Conservation (phyloP, 2,113 vertebrate genomes). For the Prionailurus bengalensis region DNA sequence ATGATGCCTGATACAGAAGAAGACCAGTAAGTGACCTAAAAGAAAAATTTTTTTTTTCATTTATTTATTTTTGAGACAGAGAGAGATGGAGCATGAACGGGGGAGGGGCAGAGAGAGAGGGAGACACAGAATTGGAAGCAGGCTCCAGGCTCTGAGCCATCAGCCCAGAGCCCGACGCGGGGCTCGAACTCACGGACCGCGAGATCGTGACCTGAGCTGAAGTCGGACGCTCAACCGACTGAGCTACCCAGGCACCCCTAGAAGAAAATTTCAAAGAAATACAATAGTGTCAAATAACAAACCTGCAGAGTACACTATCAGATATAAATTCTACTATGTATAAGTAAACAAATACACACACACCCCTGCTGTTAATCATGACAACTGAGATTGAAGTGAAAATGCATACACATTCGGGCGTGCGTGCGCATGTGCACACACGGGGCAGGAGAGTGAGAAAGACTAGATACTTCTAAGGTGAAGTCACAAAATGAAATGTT, state of each 20-base stretch:
- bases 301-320: constrained; percentile 18
- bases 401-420: background rate
- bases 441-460: background rate
- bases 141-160: too few species aligned
- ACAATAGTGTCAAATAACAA: background rate
- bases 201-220: too few species aligned
- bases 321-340: background rate
- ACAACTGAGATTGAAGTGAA: background rate
- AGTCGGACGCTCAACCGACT: too few species aligned
- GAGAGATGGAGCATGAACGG: too few species aligned
- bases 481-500: background rate
- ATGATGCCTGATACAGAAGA: background rate
- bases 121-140: too few species aligned
- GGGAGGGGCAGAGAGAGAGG: too few species aligned
- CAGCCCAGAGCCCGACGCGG: too few species aligned
- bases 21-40: background rate
- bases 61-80: too few species aligned
- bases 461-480: background rate
- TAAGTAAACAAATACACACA: background rate
- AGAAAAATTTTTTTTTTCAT: too few species aligned
- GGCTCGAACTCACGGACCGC: too few species aligned
- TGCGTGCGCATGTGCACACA: background rate
- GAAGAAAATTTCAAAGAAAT: constrained; percentile 42
- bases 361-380: background rate
- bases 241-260: too few species aligned